These are phyloP conservation scores for Anhinga rufa DNA, from an alignment of 2,113 vertebrate genomes.

Conservation along the genomic window DNA sequence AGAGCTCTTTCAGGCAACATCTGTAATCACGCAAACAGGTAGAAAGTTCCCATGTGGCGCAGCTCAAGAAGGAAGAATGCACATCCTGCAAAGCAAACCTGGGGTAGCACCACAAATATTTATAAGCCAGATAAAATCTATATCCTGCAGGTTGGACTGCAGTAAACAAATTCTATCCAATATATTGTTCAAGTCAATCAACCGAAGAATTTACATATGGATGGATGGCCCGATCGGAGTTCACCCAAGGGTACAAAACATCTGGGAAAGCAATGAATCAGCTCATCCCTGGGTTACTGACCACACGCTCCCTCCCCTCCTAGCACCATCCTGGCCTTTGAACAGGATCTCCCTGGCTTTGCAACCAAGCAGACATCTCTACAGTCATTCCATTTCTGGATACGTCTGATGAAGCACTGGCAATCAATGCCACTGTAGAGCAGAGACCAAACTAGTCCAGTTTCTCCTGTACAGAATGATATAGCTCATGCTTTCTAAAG, in stretches of 20 bases:
- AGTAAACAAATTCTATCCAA: neutral
- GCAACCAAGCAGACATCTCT: neutral
- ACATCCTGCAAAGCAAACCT: neutral
- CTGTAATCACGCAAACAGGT: constrained; percentile 28
- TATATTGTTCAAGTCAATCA: neutral
- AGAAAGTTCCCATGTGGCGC: neutral
- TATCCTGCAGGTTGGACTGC: neutral
- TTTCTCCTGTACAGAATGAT: neutral
- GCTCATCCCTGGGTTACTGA: neutral
- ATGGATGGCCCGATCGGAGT: neutral
- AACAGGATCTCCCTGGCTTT: neutral
- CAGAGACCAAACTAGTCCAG: neutral
- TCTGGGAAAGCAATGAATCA: neutral
- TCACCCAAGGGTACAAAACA: neutral
- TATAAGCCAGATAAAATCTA: neutral
- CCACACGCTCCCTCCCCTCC: neutral
- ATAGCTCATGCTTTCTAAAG: neutral
- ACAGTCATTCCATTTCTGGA: neutral
- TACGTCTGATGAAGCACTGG: neutral
- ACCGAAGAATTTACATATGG: neutral
- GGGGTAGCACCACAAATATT: neutral
- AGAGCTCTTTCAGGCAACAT: constrained; percentile 24
- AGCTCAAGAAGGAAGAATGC: neutral
- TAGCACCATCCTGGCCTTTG: neutral
- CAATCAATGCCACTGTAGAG: neutral